Evolutionary conservation across 2,113 vertebrate genomes (phyloP), one percentile per base, ranked within the genome.

Genomic region (Brienomyrus brachyistius): DNA sequence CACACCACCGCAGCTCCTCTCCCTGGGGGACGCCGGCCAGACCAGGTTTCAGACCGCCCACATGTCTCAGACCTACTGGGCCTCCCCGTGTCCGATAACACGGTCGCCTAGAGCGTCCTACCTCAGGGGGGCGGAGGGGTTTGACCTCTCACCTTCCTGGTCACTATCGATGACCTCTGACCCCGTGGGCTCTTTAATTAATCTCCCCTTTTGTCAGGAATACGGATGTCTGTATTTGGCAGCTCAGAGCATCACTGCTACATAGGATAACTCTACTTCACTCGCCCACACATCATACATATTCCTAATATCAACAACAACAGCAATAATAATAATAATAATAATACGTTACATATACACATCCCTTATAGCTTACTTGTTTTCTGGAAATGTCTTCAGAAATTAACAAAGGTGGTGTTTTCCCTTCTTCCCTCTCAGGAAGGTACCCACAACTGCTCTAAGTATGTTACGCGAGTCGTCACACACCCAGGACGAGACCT

Each of bases 241-340:
- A 27, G 47, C 94, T 90, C 70, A 90, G 93, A 93, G 94, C 94
- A 92, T 92, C 92, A 35, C 93, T 94, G 93, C 92, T 94, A 92
- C 93, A 93, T 93, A 93, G 94, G 93, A 92, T 93, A 93, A 91
- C 89, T 91, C 91, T 93, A 94, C 94, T 94, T 66, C n/a, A 66
- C 62, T 66, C n/a, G 27, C n/a, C 62, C 62, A 11, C 11, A 66
- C 62, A 66, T 70, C 27, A 31, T 70, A 31, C 4, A 70, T 70
- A 9, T 70, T 59, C 56, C 21, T 59, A 23, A 59, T 1, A 50
- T 7, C 48, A 50, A 50, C 7, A 50, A 50, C 48, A 23, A 59
- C 56, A 59, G 9, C 2, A 27, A 27, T 9, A 70, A 31, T 10
- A 27, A 66, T 9, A 13, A 11, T 0, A 62, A n/a, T 2, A 66